Conservation (phyloP, 2,113 vertebrate species). For the Phycodurus eques region DNA sequence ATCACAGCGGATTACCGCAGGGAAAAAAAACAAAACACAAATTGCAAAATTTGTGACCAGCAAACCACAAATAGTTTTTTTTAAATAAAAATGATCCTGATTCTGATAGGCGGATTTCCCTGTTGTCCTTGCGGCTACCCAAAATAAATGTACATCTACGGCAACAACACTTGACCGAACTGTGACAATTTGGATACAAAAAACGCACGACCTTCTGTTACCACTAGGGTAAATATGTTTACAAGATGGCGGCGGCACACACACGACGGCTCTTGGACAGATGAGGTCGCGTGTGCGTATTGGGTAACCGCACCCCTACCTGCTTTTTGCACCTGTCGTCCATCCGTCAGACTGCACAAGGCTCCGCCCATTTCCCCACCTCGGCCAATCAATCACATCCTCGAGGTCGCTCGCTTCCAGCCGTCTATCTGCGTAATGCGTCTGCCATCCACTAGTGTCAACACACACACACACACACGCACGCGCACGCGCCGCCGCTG, state of each 20-base stretch:
- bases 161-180: no score
- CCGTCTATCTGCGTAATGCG: conserved; percentile 14
- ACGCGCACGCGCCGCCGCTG: conserved; percentile 3
- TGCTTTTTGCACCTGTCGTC: conserved; percentile 65
- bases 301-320: conserved; percentile 51
- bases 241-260: neutral
- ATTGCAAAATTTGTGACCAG: no score
- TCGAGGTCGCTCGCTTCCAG: conserved; percentile 8
- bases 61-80: no score
- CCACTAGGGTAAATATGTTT: no score
- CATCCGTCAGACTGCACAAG: conserved; percentile 74
- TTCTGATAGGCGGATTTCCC: no score
- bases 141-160: no score
- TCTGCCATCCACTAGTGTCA: neutral
- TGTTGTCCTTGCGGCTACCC: no score
- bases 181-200: no score
- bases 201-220: no score
- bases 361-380: conserved; percentile 72
- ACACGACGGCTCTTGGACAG: neutral
- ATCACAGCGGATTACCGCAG: no score
- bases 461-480: neutral
- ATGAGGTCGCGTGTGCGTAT: neutral
- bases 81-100: no score
- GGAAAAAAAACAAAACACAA: no score
- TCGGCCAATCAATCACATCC: conserved; percentile 18